phyloP scores from a whole-genome alignment of 2,113 vertebrate genomes.

The Empidonax alnorum region DNA sequence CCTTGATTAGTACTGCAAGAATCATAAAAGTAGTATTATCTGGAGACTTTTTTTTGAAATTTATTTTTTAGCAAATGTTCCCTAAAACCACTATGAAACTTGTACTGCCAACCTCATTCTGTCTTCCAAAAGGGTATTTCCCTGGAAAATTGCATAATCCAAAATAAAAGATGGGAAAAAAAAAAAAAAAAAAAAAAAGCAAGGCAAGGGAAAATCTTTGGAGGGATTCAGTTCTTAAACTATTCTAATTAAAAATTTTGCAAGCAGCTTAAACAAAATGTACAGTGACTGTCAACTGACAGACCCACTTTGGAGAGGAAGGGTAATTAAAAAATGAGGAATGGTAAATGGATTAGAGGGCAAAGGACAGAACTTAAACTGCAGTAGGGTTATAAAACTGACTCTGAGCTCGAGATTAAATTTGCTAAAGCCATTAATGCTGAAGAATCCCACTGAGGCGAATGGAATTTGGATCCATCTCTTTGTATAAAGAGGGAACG shows the following conservation, averaged over 20 bases:
- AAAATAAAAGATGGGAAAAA: conserved; percentile 3
- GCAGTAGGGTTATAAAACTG: neutral
- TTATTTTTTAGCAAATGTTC: neutral
- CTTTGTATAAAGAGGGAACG: neutral
- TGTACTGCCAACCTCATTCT: conserved; percentile 48
- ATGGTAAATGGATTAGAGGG: conserved; percentile 6
- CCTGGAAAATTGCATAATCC: conserved; percentile 43
- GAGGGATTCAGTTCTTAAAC: conserved; percentile 8
- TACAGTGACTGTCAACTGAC: neutral
- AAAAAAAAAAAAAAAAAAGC: neutral
- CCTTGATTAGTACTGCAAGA: neutral
- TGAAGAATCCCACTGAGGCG: neutral
- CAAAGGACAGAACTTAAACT: neutral
- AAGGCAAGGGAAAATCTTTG: neutral
- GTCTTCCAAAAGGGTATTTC: conserved; percentile 46
- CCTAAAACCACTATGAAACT: neutral
- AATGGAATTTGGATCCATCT: neutral
- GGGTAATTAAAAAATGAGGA: neutral
- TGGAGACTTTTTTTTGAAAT: neutral
- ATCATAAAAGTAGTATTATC: neutral
- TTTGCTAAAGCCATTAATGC: neutral
- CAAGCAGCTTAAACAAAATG: conserved; percentile 3
- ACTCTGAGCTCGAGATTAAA: neutral
- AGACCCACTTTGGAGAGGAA: neutral
- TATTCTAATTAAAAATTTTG: conserved; percentile 29